Conservation (phyloP, 1,140 invertebrate genomes). For the Coenobita brevimanus region DNA sequence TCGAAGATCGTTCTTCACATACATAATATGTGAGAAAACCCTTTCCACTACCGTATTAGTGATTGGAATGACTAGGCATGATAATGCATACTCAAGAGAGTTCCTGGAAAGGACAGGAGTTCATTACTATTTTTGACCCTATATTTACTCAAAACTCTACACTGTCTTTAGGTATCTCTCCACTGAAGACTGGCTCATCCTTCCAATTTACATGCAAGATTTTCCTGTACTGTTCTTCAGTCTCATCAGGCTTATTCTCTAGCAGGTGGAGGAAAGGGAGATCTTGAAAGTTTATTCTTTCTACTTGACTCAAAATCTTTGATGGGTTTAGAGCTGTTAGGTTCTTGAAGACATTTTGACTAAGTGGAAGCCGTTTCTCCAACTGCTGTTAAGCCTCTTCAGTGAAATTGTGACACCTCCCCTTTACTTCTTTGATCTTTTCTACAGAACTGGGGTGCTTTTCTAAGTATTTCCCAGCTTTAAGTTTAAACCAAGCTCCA, state of each 20-base stretch:
- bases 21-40: slow-evolving; percentile 29
- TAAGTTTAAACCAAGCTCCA: slow-evolving; percentile 3
- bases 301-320: slow-evolving; percentile 16
- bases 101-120: slow-evolving; percentile 11
- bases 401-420: background rate
- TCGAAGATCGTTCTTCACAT: slow-evolving; percentile 24
- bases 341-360: slow-evolving; percentile 15
- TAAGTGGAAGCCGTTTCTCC: slow-evolving; percentile 34
- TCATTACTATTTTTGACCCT: slow-evolving; percentile 20
- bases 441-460: background rate
- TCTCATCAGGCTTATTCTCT: background rate
- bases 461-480: background rate
- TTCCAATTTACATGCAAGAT: slow-evolving; percentile 8
- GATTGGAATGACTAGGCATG: slow-evolving; percentile 25
- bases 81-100: slow-evolving; percentile 24
- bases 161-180: slow-evolving; percentile 17
- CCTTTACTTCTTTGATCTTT: slow-evolving; percentile 14
- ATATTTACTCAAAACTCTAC: slow-evolving; percentile 32
- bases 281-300: slow-evolving; percentile 20
- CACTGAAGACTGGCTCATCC: slow-evolving; percentile 31
- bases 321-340: background rate
- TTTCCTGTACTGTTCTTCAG: slow-evolving; percentile 41
- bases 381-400: slow-evolving; percentile 13
- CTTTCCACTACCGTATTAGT: slow-evolving; percentile 28
- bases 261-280: slow-evolving; percentile 20